These are phyloP conservation scores for Apeltes quadracus DNA, from an alignment of 2,113 vertebrate genomes.

Conservation along the genomic window DNA sequence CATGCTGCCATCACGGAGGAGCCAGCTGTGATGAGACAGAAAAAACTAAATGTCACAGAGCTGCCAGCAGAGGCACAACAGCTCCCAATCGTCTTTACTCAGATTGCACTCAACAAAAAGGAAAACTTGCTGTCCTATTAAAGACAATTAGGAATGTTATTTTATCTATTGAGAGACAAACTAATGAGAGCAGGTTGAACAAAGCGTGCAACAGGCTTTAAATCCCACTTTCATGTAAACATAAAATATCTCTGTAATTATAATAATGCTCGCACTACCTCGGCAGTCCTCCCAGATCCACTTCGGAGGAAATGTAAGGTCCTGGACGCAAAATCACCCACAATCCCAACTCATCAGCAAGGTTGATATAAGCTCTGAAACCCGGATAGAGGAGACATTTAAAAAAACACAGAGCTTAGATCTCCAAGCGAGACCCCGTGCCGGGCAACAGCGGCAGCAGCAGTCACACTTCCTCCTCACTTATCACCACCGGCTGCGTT, in stretches of 20 bases:
- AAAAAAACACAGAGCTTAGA: background rate
- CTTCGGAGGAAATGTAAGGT: slow-evolving; percentile 90
- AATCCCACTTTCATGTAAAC: background rate
- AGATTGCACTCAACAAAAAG: slow-evolving; percentile 15
- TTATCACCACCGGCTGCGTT: slow-evolving; percentile 27
- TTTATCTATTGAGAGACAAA: slow-evolving; percentile 15
- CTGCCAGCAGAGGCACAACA: slow-evolving; percentile 3
- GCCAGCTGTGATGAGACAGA: slow-evolving; percentile 81
- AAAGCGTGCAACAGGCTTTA: background rate
- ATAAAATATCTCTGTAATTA: background rate
- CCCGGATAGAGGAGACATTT: slow-evolving; percentile 12
- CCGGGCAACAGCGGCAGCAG: slow-evolving; percentile 21
- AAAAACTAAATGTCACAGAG: slow-evolving; percentile 21
- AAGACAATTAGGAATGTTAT: slow-evolving; percentile 1
- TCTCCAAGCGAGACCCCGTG: background rate
- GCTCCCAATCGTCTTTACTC: slow-evolving; percentile 8
- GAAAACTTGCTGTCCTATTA: background rate
- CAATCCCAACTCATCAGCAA: slow-evolving; percentile 86
- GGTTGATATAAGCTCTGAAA: slow-evolving; percentile 86
- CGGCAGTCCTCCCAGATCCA: slow-evolving; percentile 91
- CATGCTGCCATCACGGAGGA: slow-evolving; percentile 87
- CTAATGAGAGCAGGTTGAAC: background rate
- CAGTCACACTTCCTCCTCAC: slow-evolving; percentile 12
- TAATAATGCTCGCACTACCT: slow-evolving; percentile 77
- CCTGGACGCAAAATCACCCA: slow-evolving; percentile 95